These are phyloP conservation scores for Proteles cristata DNA, from an alignment of 2,113 vertebrate genomes.

Conservation along the genomic window DNA sequence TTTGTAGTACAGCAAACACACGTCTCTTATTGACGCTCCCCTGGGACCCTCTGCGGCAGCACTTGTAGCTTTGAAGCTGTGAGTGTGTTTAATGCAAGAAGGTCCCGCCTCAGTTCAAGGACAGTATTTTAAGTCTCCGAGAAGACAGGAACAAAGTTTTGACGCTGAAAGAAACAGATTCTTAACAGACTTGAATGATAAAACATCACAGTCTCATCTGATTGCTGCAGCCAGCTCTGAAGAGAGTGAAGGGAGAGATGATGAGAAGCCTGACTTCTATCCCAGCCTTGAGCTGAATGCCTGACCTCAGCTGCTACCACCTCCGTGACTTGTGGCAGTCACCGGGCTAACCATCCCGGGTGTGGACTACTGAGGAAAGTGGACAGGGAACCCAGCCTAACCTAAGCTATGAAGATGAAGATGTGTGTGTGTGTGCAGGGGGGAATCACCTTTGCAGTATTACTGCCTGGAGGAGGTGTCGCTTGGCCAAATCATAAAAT, in stretches of 20 bases:
- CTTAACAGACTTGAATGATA: constrained; percentile 78
- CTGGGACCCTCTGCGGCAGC: constrained; percentile 50
- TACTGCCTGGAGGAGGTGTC: not conserved
- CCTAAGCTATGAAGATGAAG: not conserved
- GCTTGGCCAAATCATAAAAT: not conserved
- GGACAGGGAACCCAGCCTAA: not conserved
- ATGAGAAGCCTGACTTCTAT: not conserved
- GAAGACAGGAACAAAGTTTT: constrained; percentile 77
- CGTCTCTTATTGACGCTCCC: constrained; percentile 33
- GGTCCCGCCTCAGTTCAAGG: constrained; percentile 74
- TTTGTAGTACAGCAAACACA: constrained; percentile 75
- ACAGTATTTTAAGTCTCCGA: constrained; percentile 75
- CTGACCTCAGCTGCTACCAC: not conserved
- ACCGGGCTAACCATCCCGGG: not conserved
- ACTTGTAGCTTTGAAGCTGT: constrained; percentile 67
- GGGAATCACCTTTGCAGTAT: not conserved
- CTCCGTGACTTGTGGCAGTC: not conserved
- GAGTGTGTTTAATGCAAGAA: constrained; percentile 62
- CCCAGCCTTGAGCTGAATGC: not conserved
- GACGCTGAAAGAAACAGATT: constrained; percentile 74
- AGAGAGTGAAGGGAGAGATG: constrained; percentile 32
- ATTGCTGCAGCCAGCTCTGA: constrained; percentile 49
- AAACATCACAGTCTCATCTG: constrained; percentile 59
- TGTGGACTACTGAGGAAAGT: not conserved
- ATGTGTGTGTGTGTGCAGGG: accelerated